Evolutionary conservation across 35 echinoderm and acorn worm genomes (phyloP).

Genomic region (Acanthaster planci): DNA sequence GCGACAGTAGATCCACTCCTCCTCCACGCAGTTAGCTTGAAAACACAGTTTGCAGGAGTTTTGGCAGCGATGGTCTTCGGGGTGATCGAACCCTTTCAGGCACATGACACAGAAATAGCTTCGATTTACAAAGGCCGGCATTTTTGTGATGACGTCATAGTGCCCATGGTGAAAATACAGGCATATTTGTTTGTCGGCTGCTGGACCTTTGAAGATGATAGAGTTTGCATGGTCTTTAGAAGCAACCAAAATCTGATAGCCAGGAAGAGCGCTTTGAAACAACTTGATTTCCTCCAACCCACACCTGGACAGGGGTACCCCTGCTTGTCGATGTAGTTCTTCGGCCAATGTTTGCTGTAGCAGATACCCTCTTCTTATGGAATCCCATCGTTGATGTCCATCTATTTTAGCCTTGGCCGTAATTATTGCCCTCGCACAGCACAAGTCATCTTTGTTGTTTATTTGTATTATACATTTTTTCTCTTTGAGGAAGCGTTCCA

Average conservation of each 20-base stretch:
- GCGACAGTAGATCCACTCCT: conserved; percentile 26
- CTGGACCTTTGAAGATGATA: conserved; percentile 35
- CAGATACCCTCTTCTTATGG: conserved; percentile 18
- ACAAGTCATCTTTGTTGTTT: conserved; percentile 41
- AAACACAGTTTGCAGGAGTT: conserved; percentile 37
- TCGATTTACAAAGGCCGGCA: conserved; percentile 17
- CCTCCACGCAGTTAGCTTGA: neutral
- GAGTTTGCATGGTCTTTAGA: conserved; percentile 28
- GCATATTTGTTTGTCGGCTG: conserved; percentile 20
- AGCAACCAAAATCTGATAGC: conserved; percentile 45
- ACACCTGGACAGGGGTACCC: conserved; percentile 14
- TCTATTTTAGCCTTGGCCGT: conserved; percentile 29
- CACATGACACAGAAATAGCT: conserved; percentile 27
- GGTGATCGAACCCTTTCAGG: conserved; percentile 25
- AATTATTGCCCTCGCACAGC: no score
- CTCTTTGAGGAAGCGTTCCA: neutral
- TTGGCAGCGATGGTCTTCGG: conserved; percentile 20
- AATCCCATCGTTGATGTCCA: conserved; percentile 26
- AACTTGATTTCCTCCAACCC: conserved; percentile 47
- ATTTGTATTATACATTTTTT: neutral
- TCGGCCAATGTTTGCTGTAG: conserved; percentile 36
- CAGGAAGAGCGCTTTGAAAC: conserved; percentile 31
- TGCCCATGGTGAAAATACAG: conserved; percentile 45
- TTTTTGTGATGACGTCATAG: conserved; percentile 37
- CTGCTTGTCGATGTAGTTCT: conserved; percentile 40